Base-by-base conservation (phyloP, 2,888 invertebrate genomes). In the Epinotia ramella region DNA sequence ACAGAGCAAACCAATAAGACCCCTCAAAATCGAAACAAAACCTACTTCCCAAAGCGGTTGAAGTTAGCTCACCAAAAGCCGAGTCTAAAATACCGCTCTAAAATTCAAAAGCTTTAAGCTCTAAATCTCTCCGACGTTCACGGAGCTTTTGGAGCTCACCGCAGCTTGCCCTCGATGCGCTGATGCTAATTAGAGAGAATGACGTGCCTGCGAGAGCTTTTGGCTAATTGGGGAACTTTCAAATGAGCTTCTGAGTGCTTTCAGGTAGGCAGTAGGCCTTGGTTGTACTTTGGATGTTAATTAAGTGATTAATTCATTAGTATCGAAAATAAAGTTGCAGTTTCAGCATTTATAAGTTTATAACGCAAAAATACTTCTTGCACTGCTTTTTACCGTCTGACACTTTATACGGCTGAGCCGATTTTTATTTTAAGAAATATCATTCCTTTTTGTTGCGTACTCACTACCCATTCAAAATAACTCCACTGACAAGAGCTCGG, bases 111-210 rank as follows among this genome's bases (percentile, higher is more conserved):
- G 73, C 57, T 44, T 13, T 68, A 57, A 68, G 68, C 73, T 56
- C 62, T 63, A 68, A 73, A 73, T 73, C 67, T 62, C 57, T 20
- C 12, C 59, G 7, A 33, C 56, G 40, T 67, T 68, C 44, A 12
- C n/a, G n/a, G 62, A 62, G 65, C 44, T 57, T 72, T 57, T n/a
- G 49, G 20, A 65, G 73, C 60, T 73, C 67, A 67, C 67, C 67
- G 67, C 73, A 56, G 66, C 60, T 40, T 62, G 67, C 13, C 62
- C 70, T 62, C 59, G 57, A n/a, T 53, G 73, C 66, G 40, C n/a
- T 24, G 49, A 73, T 53, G 73, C 66, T 73, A 73, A 73, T 73
- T 63, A 63, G 67, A 62, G 40, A 57, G 18, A 71, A 63, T 71
- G 62, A 60, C 62, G 28, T 18, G 53, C 40, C 24, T 3, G 62